Conservation (phyloP, 1,140 invertebrate species). For the Cyphomyrmex costatus region DNA sequence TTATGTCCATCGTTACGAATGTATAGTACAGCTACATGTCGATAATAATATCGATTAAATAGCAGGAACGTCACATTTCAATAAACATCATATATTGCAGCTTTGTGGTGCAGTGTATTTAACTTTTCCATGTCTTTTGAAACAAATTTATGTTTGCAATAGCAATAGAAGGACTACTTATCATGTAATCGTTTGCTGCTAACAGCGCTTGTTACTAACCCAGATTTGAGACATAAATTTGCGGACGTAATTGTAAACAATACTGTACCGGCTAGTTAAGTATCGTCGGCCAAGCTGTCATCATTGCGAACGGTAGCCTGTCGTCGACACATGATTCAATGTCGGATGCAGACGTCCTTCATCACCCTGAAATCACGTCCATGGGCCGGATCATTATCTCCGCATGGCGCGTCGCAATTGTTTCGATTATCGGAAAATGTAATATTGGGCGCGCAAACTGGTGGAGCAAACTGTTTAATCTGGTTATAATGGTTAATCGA, state of each 20-base stretch:
- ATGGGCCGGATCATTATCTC: constrained; percentile 21
- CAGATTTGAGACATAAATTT: constrained; percentile 62
- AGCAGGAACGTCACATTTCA: not conserved
- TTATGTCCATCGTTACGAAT: not conserved
- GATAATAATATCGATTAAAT: constrained; percentile 9
- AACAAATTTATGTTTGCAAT: not conserved
- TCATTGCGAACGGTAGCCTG: constrained; percentile 32
- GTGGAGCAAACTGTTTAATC: constrained; percentile 28
- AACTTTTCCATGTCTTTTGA: not conserved
- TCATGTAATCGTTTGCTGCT: not conserved
- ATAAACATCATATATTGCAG: not conserved
- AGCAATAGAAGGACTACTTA: not conserved
- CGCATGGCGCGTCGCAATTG: constrained; percentile 22
- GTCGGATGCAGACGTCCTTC: constrained; percentile 43
- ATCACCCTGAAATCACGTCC: constrained; percentile 19
- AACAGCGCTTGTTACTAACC: constrained; percentile 25
- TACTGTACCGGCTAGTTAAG: constrained; percentile 23
- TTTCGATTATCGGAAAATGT: constrained; percentile 56
- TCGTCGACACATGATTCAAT: constrained; percentile 60
- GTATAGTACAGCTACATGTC: not conserved
- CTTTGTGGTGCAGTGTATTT: not conserved
- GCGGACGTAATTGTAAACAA: constrained; percentile 52
- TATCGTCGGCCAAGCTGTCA: constrained; percentile 6
- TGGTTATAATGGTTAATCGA: constrained; percentile 13
- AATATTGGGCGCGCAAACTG: not conserved